Evolutionary conservation across 2,888 invertebrate genomes (phyloP), one percentile per base, ranked within the genome.

Genomic region (Pantelozetes paolii): DNA sequence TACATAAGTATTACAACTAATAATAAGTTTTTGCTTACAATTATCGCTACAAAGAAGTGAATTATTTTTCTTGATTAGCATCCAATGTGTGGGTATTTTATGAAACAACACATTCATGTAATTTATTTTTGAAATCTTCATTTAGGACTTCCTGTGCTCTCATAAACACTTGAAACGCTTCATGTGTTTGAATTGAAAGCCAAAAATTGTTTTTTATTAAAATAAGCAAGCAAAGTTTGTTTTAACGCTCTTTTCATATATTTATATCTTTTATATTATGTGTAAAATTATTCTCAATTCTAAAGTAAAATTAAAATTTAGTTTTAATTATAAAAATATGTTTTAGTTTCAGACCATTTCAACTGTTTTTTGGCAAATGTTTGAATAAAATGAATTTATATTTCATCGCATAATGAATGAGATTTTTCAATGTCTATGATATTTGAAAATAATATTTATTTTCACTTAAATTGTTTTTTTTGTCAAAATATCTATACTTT

Each of bases 121-220:
- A 45, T 45, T 69, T 69, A 69, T 69, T 69, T 42, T 69, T 69
- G 28, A 42, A 64, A 45, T 45, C 45, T 69, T 69, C 45, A 69
- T 69, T 69, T 45, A 45, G 26, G 26, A 69, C 45, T 69, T 69
- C 45, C 69, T 45, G 45, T 69, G 69, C 69, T 69, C 9, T 69
- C 26, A 26, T 32, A 30, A 15, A 36, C 26, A 45, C 26, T 23
- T 11, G 11, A 36, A 57, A 57, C 13, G 20, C 57, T 57, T 57
- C 18, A 57, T 26, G n/a, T 64, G 62, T 5, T 36, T 36, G 9
- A 32, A 64, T 64, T 64, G 57, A 64, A 36, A 36, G 62, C 62
- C 36, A 64, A 64, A 57, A 57, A 26, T 26, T 30, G 45, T 45
- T 26, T 57, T 57, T 57, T 28, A 18, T 30, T 57, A 28, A 23